Evolutionary conservation across 92 coral and sea anemone species (phyloP), one percentile per base, ranked within the genome.

Genomic region (Porites evermanni): DNA sequence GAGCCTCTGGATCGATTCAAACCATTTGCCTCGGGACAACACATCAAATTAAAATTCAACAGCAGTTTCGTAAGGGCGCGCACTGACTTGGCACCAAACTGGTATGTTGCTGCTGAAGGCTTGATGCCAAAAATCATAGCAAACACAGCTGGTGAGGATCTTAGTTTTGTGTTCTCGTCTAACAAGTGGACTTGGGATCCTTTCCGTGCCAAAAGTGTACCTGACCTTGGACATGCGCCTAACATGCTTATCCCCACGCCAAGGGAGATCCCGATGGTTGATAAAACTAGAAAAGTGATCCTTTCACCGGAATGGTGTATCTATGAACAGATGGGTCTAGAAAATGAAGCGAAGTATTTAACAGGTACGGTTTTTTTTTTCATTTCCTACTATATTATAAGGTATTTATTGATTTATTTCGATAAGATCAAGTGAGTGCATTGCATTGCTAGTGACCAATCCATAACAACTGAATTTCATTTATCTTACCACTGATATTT

Each of bases 171-270:
- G 19, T 63, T 38, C 64, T 53, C 82, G 1, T 63, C 12, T 78
- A 51, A 64, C 12, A 78, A 78, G 58, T 64, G 60, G 12, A 78
- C 82, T 6, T 63, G 70, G 59, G 74, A 81, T 60, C 88, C 91
- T 8, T 93, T 84, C 26, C 71, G 89, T 64, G 84, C 65, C 8
- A 53, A 78, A 7, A 75, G 26, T 51, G 79, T 87, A 9, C 21
- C 61, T 2, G 84, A 78, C 29, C 86, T 87, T 29, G 26, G 79
- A 21, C 64, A 67, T 38, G 93, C 91, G 8, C 91, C 90, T 66
- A 84, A 90, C 21, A 58, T 87, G 79, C 85, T 94, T 13, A 79
- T 94, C 64, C 98, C 98, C 67, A 94, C 91, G 32, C 98, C 98
- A 17, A 83, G 82, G 18, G 89, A 88, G 65, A 78, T 95, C 81